Conservation (phyloP, 2,797 vertebrate genomes). For the Channallabes apus region DNA sequence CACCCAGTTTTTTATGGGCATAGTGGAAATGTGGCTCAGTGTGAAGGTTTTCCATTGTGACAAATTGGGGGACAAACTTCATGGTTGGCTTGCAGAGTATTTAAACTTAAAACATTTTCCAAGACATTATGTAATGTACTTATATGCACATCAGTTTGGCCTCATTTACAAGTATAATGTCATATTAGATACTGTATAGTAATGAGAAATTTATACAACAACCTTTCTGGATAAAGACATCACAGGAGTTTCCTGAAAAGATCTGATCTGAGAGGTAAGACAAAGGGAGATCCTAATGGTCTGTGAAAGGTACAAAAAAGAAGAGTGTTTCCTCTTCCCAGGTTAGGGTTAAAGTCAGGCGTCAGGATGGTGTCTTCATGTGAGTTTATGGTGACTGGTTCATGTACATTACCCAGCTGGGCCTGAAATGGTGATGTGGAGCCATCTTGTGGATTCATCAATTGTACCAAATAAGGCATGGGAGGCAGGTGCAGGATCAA, state of each 20-base stretch:
- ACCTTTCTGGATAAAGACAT: neutral
- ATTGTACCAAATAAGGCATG: neutral
- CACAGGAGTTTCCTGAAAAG: neutral
- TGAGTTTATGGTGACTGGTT: neutral
- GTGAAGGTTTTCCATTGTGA: no score
- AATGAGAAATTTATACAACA: neutral
- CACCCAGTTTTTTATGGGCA: no score
- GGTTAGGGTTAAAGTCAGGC: neutral
- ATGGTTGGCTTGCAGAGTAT: no score
- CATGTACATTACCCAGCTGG: neutral
- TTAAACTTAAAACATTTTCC: no score
- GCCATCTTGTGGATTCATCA: slow-evolving; percentile 6
- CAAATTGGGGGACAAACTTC: no score
- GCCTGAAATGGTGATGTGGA: neutral
- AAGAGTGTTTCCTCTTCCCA: neutral
- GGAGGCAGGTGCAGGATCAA: neutral
- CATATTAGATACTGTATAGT: slow-evolving; percentile 7
- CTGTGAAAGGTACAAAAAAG: neutral
- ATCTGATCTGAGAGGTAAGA: neutral
- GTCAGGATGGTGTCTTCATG: neutral
- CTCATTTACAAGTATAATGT: neutral
- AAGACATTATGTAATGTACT: no score
- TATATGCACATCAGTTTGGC: neutral
- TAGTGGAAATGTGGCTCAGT: no score
- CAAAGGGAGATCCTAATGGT: neutral